phyloP scores from a whole-genome alignment of 2,113 vertebrate species.

The Crocuta crocuta region DNA sequence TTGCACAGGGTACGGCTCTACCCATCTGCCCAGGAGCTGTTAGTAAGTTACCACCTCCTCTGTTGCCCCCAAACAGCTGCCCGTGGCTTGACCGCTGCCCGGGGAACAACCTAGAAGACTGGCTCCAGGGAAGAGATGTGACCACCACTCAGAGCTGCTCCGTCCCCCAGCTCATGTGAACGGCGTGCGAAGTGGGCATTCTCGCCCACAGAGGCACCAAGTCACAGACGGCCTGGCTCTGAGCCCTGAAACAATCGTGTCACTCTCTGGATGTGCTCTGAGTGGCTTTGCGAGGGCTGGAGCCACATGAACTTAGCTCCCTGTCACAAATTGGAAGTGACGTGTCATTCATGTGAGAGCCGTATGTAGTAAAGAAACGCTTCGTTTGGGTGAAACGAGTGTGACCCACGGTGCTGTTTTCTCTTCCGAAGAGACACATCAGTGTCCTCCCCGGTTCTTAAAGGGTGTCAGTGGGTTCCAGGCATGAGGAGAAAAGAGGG shows the following conservation, averaged over 20 bases:
- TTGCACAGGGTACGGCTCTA: not conserved
- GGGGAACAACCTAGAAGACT: not conserved
- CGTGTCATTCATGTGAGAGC: slow-evolving; percentile 64
- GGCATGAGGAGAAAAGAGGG: not conserved
- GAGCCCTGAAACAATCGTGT: slow-evolving; percentile 37
- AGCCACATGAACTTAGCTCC: slow-evolving; percentile 70
- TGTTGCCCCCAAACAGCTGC: not conserved
- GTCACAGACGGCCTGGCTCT: not conserved
- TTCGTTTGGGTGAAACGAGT: slow-evolving; percentile 72
- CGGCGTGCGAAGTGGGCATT: accelerated
- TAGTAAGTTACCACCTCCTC: not conserved
- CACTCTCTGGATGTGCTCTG: slow-evolving; percentile 31
- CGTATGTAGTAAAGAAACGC: slow-evolving; percentile 34
- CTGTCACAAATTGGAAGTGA: slow-evolving; percentile 72
- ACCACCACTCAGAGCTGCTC: not conserved
- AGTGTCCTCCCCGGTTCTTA: not conserved
- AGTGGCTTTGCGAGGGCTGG: slow-evolving; percentile 59
- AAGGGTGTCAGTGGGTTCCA: not conserved
- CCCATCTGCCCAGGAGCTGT: not conserved
- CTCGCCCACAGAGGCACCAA: not conserved
- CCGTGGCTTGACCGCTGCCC: not conserved
- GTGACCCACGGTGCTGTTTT: slow-evolving; percentile 33
- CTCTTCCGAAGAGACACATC: not conserved
- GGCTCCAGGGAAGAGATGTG: not conserved
- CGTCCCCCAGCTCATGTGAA: accelerated